Evolutionary conservation across 2,888 invertebrate species (phyloP), one percentile per base, ranked within the genome.

Genomic region (Melieria crassipennis): DNA sequence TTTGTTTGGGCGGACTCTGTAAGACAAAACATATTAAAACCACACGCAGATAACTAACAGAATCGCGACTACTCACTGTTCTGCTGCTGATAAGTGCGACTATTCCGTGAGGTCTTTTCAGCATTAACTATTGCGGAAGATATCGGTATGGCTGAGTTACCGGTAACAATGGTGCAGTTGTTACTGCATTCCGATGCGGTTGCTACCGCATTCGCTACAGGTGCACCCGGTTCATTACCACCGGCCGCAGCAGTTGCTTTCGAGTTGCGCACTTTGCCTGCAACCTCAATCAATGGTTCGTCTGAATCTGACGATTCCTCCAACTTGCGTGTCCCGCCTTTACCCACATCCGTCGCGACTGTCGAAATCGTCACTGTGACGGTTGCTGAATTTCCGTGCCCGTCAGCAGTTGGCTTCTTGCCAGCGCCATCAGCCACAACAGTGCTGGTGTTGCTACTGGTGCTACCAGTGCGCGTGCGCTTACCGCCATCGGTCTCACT

Each of bases 291-390:
- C 72, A 94, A 88, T 70, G 94, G 94, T 86, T 94, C 94, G 84
- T 94, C 94, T 76, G 92, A 92, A 82, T 94, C 94, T 65, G 94
- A 94, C 71, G 91, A 91, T 79, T 93, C 93, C 82, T 91, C 91
- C 13, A 80, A 71, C 62, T 82, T 81, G 16, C 79, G 81, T 10
- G 74, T 70, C 72, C 16, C 69, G 46, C n/a, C 57, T 63, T 56
- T 77, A 65, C 79, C 78, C 82, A 79, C 65, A 81, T 69, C 84
- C 83, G 79, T 89, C 86, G 80, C 89, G 83, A 79, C 89, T 87
- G 88, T 89, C 87, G 62, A 65, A 50, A 64, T 62, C n/a, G 13
- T 13, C 11, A 45, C 43, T 11, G 70, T 68, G 3, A n/a, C 52
- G 7, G 16, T 70, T 4, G 56, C 42, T 11, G 73, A 11, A 5